phyloP scores from a whole-genome alignment of 2,113 vertebrate species.

The Apistogramma diplotaenia region DNA sequence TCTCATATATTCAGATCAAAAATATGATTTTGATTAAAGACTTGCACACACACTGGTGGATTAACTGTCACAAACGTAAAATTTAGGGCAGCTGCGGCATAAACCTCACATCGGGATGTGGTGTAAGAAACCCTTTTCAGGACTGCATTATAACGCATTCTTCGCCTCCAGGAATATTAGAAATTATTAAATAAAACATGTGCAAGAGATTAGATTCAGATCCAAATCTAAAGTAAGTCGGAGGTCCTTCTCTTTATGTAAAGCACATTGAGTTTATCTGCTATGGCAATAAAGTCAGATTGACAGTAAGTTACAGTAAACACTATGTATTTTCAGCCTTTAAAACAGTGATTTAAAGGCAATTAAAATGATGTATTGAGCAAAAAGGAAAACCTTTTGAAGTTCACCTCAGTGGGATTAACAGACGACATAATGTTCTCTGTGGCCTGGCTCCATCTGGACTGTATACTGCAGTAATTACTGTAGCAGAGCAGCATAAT shows the following conservation, averaged over 20 bases:
- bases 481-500: not conserved
- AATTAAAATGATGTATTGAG: fast-evolving
- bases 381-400: not conserved
- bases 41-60: too few relatives aligned
- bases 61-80: too few relatives aligned
- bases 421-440: not conserved
- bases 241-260: not conserved
- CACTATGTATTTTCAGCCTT: too few relatives aligned
- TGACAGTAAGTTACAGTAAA: not conserved
- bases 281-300: not conserved
- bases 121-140: too few relatives aligned
- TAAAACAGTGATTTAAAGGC: not conserved
- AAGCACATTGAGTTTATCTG: not conserved
- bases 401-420: not conserved
- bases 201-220: not conserved
- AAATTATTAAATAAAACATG: not conserved
- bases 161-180: not conserved
- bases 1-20: too few relatives aligned
- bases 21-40: too few relatives aligned
- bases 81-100: too few relatives aligned
- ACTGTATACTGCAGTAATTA: not conserved
- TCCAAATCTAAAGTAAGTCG: not conserved
- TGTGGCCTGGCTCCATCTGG: not conserved
- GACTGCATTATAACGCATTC: not conserved
- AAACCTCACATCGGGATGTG: too few relatives aligned